Base-by-base conservation (phyloP, 2,113 vertebrate species). In the Heteronetta atricapilla region DNA sequence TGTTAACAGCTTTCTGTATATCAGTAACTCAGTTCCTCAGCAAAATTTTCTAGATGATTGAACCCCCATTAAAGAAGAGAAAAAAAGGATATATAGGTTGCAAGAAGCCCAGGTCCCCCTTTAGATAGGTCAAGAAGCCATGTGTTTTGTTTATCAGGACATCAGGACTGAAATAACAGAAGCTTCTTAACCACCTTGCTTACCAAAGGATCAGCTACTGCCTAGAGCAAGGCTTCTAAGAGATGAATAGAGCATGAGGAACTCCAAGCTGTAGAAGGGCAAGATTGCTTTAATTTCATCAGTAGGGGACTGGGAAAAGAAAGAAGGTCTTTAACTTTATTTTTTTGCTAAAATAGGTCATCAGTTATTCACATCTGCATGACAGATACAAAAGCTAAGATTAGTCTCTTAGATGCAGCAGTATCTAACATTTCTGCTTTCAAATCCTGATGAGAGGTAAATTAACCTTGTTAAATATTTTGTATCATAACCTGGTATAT, bases 251-350 rank as follows among this genome's bases (percentile, higher is more conserved):
- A 82, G 34, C 31, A 38, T 16, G 52, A 53, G 52, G 40, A 95
- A 82, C 42, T 95, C 74, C 84, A 84, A 86, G 28, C 36, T 86
- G 2, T 3, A 79, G 46, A 28, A 85, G 86, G 67, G 83, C 31
- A 56, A 82, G 52, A 67, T 73, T 86, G 22, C 42, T 93, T 94
- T 82, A 86, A 82, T 15, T 55, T 83, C 36, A 11, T 77, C 25
- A 26, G 20, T 88, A 60, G 31, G 22, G 20, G 36, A 67, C 36
- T 25, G 25, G 29, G 40, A 92, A 62, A 8, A 85, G 72, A 82
- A 96, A 44, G 70, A 59, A 74, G 16, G 75, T 34, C 50, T 95
- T 97, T 93, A 91, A 59, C 38, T 60, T 68, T 67, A 82, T 21
- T 92, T 88, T 95, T 84, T 29, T 91, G 11, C 23, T 85, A 67